These are phyloP conservation scores for Echinometra lucunter DNA, from an alignment of 53 echinoderm and acorn worm genomes.

Conservation along the genomic window DNA sequence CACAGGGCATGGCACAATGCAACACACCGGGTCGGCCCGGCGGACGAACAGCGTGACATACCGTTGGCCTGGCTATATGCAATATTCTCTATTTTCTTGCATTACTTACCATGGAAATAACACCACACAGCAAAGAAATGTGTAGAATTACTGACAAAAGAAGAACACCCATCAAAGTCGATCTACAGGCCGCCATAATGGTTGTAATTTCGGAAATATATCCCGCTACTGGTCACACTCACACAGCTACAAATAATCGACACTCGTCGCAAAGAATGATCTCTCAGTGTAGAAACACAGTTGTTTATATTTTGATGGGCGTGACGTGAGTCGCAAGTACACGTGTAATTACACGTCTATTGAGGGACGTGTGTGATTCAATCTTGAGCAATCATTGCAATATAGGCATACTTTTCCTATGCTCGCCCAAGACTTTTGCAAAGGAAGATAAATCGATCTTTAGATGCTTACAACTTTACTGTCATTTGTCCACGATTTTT, in stretches of 20 bases:
- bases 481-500: no score
- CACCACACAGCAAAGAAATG: slow-evolving; percentile 53
- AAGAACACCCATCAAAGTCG: slow-evolving; percentile 33
- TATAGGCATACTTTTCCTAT: no score
- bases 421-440: no score
- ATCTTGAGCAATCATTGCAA: not conserved
- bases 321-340: not conserved
- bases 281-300: no score
- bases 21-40: not conserved
- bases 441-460: no score
- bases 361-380: not conserved
- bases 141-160: slow-evolving; percentile 15
- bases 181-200: slow-evolving; percentile 37
- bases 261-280: no score
- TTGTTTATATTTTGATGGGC: not conserved
- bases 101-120: slow-evolving; percentile 58
- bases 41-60: not conserved
- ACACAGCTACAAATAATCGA: no score
- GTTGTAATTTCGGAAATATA: not conserved
- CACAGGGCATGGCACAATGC: not conserved
- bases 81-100: not conserved
- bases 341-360: slow-evolving; percentile 14
- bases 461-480: no score
- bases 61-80: not conserved
- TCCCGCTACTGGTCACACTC: not conserved